phyloP scores from a whole-genome alignment of 2,113 vertebrate species.

The Bujurquina vittata region DNA sequence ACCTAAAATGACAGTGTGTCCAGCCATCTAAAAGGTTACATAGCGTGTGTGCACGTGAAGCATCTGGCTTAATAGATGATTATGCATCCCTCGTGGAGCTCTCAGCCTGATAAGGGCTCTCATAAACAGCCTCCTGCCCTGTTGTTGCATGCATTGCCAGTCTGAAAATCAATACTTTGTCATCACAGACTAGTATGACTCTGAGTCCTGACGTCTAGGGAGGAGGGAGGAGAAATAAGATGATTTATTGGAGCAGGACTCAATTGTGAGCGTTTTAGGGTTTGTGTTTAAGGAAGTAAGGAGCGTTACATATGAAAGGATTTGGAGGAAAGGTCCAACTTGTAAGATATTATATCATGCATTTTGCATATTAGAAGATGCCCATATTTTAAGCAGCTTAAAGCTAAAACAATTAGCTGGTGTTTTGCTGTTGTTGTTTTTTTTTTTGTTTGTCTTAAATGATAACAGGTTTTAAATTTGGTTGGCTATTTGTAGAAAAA shows the following conservation, averaged over 20 bases:
- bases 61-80: conserved; percentile 14
- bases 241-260: neutral
- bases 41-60: neutral
- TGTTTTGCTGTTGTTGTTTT: neutral
- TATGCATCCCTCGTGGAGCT: neutral
- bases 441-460: neutral
- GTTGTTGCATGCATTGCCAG: conserved; percentile 29
- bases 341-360: neutral
- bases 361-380: neutral
- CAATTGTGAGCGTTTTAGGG: neutral
- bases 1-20: neutral
- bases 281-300: neutral
- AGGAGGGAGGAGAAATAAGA: neutral
- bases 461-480: neutral
- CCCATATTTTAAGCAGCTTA: neutral
- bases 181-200: conserved; percentile 44
- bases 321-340: neutral
- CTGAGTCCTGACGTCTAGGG: conserved; percentile 17
- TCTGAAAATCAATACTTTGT: conserved; percentile 68
- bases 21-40: neutral
- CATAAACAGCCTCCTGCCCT: conserved; percentile 29
- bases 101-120: conserved; percentile 11
- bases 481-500: no score
- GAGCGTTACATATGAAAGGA: neutral
- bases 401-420: neutral